Percentiles rank a stretch among this genome's conserved stretches.
These are phyloP conservation scores for Bufo bufo DNA, from an alignment of 2,113 vertebrate species.

Conservation along the genomic window DNA sequence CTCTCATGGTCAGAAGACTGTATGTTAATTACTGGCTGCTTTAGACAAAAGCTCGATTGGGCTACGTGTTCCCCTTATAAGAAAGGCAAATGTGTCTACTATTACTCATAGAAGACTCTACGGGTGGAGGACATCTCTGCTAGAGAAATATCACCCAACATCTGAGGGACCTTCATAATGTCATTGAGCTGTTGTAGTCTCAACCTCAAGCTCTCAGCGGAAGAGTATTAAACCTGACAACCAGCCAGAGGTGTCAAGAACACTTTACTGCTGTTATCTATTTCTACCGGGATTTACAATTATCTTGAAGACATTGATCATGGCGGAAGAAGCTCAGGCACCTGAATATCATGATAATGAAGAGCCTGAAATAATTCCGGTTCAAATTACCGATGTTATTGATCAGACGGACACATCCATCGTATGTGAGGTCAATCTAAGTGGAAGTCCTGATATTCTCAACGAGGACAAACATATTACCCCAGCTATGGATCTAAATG, in stretches of 20 bases:
- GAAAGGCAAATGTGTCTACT: conserved; percentile 67
- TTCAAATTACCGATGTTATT: conserved; percentile 62
- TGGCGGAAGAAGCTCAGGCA: conserved; percentile 69
- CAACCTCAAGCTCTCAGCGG: neutral
- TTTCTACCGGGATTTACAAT: conserved; percentile 25
- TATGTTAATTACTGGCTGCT: conserved; percentile 64
- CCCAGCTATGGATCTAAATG: neutral
- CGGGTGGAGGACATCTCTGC: conserved; percentile 53
- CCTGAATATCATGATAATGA: conserved; percentile 66
- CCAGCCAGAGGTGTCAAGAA: neutral
- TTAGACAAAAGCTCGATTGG: conserved; percentile 74
- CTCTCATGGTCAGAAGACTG: conserved; percentile 74
- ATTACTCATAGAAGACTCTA: conserved; percentile 67
- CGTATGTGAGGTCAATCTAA: accelerated
- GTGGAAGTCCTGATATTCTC: neutral
- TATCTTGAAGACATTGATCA: conserved; percentile 55
- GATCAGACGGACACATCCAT: conserved; percentile 59
- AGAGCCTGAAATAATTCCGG: conserved; percentile 45
- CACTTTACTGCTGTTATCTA: neutral
- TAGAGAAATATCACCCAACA: conserved; percentile 55
- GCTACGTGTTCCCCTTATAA: conserved; percentile 75
- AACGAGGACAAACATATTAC: neutral
- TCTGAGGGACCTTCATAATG: conserved; percentile 60
- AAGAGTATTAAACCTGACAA: neutral
- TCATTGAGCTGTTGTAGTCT: conserved; percentile 46